Evolutionary conservation across 64 coral and sea anemone species (phyloP).

Genomic region (Dendrophyllia cribrosa): DNA sequence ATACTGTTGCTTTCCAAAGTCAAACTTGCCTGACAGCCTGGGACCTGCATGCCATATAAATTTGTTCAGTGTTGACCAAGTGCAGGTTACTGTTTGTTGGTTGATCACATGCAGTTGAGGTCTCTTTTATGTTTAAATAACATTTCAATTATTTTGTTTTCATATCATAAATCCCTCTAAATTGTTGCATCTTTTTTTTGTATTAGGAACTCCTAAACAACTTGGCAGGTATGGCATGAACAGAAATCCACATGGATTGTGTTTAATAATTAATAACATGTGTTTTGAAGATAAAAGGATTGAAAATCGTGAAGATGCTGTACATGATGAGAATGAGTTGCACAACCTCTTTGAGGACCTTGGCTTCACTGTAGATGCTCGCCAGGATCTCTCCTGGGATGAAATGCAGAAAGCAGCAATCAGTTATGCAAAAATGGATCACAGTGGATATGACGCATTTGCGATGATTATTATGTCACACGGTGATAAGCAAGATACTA

Average conservation of each 20-base stretch:
- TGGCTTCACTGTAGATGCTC: not conserved
- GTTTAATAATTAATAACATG: slow-evolving; percentile 47
- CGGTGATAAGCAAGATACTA: not conserved
- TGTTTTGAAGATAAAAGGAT: not conserved
- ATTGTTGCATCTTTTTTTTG: too few relatives aligned
- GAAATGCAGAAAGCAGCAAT: not conserved
- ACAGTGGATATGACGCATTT: slow-evolving; percentile 25
- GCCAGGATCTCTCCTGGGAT: not conserved
- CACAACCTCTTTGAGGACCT: slow-evolving; percentile 34
- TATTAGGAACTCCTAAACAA: not conserved
- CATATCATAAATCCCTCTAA: too few relatives aligned
- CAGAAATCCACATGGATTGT: slow-evolving; percentile 25
- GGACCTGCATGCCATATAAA: too few relatives aligned
- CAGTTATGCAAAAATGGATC: not conserved
- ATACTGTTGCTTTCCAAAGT: too few relatives aligned
- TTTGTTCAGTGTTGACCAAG: too few relatives aligned
- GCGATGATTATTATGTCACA: slow-evolving; percentile 49
- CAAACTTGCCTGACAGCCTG: too few relatives aligned
- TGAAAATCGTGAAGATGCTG: slow-evolving; percentile 4
- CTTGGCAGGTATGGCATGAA: not conserved
- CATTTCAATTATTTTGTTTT: too few relatives aligned
- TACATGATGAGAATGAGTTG: not conserved
- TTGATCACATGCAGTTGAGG: not conserved
- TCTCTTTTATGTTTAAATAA: too few relatives aligned
- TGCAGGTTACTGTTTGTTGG: not conserved